Base-by-base conservation (phyloP, 2,797 vertebrate genomes). In the Atherinosoma microstoma region DNA sequence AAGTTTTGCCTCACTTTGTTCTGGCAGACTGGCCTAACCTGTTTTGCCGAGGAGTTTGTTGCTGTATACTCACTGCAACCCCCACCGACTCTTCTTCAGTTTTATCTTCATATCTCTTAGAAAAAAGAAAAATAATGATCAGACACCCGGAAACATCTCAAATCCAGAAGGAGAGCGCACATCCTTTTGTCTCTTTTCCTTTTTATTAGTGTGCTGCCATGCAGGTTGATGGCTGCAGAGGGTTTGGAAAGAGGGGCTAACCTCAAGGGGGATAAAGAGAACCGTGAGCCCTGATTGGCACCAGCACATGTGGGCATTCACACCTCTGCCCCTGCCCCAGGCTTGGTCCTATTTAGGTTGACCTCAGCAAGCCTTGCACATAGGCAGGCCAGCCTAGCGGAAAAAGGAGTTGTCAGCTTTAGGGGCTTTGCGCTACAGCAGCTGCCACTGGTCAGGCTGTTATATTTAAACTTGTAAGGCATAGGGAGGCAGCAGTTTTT, bases 251-350 rank as follows among this genome's bases (percentile, higher is more conserved):
- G 30, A 84, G 86, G 68, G 87, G 79, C 90, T 93, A 64, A 82
- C 63, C 93, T 93, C 87, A 77, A 49, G 54, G 84, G 20, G 89
- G 84, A 79, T 91, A 92, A 94, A 92, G 75, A 68, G 66, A 78
- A 68, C 70, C 24, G 15, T 70, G 64, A 93, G 92, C 71, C 78
- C 89, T 97, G 97, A 97, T 94, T 96, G 96, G 95, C 95, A 95
- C 85, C 78, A 94, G 91, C 96, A 97, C 86, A 93, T 98, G 96
- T 93, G 86, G 89, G 82, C 94, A 87, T 92, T 92, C 86, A 89
- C 91, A 90, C 89, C 87, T 92, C 88, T 87, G 74, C 83, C 80
- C 70, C 82, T 83, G 73, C 68, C 82, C 78, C 75, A 65, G 71
- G 67, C 83, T 76, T 79, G 85, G 79, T 80, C 82, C 76, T 78